phyloP scores from a whole-genome alignment of 1,140 invertebrate genomes.

The Patella vulgata region DNA sequence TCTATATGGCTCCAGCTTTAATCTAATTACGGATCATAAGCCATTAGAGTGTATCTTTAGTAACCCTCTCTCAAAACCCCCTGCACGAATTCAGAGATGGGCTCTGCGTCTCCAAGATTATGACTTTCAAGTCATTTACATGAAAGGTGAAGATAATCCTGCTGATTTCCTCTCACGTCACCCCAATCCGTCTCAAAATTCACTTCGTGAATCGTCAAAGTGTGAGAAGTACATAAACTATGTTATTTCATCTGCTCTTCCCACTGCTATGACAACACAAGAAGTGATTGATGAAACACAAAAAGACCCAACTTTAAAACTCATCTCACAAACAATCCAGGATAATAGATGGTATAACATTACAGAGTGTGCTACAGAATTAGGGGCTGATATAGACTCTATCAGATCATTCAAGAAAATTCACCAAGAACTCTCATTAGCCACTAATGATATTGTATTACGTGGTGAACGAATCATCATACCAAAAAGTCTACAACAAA shows the following conservation, averaged over 20 bases:
- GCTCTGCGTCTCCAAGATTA: conserved; percentile 11
- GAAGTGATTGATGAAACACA: too few species aligned
- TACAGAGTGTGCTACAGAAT: too few species aligned
- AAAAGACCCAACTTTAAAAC: too few species aligned
- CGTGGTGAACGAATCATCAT: background rate
- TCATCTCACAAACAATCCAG: too few species aligned
- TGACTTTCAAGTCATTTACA: conserved; percentile 3
- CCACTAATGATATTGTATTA: too few species aligned
- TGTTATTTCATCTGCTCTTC: too few species aligned
- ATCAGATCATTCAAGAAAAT: too few species aligned
- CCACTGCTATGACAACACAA: too few species aligned
- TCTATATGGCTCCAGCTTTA: conserved; percentile 3
- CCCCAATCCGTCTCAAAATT: background rate
- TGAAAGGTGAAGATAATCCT: background rate
- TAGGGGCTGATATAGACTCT: too few species aligned
- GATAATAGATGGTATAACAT: too few species aligned
- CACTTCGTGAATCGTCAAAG: background rate
- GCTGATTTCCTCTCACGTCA: conserved; percentile 12
- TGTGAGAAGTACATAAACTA: background rate
- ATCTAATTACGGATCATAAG: conserved; percentile 13
- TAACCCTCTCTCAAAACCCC: conserved; percentile 12
- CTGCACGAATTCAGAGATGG: conserved; percentile 18
- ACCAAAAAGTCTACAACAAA: background rate
- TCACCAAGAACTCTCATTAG: too few species aligned
- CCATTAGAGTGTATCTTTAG: conserved; percentile 1